Conservation (phyloP, 2,888 invertebrate species). For the Sicus ferrugineus region DNA sequence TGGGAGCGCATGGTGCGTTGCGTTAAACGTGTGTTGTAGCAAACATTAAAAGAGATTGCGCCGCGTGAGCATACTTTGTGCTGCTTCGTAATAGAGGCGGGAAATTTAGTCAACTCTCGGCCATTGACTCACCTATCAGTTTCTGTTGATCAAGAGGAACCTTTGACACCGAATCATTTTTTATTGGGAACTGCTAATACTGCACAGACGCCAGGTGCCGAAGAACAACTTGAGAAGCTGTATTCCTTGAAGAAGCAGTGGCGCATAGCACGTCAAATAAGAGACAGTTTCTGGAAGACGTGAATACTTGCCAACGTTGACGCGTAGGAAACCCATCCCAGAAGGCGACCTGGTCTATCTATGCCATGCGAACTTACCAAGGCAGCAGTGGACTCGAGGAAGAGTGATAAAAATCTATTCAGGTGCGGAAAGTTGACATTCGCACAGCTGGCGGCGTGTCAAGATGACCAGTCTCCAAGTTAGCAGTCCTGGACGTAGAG, state of each 20-base stretch:
- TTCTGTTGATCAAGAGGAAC: conserved; percentile 33
- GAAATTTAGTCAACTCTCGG: conserved; percentile 34
- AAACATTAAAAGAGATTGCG: conserved; percentile 35
- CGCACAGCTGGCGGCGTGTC: conserved; percentile 41
- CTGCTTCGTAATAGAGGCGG: conserved; percentile 38
- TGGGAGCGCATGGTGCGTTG: conserved; percentile 39
- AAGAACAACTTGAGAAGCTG: conserved; percentile 7
- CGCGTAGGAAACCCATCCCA: conserved; percentile 27
- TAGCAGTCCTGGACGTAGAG: conserved; percentile 62
- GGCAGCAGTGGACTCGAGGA: conserved; percentile 38
- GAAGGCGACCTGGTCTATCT: conserved; percentile 38
- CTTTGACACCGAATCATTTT: conserved; percentile 40
- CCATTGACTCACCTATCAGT: conserved; percentile 35
- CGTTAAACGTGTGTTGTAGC: conserved; percentile 36
- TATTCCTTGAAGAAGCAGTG: conserved; percentile 37
- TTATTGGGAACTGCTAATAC: conserved; percentile 32
- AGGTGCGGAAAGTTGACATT: conserved; percentile 34
- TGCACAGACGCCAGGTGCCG: conserved; percentile 22
- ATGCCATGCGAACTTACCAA: conserved; percentile 34
- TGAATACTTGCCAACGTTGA: conserved; percentile 40
- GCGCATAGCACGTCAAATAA: conserved; percentile 35
- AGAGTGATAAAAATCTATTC: conserved; percentile 28
- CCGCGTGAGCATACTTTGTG: conserved; percentile 39
- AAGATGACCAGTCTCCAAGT: conserved; percentile 42
- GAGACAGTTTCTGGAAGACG: conserved; percentile 38